Evolutionary conservation across 2,797 vertebrate species (phyloP), one percentile per base, ranked within the genome.

Genomic region (Florisuga fusca): DNA sequence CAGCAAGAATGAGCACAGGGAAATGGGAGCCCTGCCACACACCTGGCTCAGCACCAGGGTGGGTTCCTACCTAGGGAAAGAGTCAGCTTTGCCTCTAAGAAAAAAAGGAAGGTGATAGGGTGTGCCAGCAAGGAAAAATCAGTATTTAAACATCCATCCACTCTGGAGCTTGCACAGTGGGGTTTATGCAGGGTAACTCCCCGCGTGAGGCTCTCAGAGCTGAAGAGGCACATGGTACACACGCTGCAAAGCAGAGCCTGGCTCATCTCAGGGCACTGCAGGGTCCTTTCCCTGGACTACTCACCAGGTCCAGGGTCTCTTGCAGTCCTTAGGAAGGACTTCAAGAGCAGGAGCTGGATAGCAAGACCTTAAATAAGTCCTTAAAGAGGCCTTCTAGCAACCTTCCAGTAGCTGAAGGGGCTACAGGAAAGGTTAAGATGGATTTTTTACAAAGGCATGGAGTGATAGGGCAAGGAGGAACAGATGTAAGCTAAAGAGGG

Each of bases 161-260:
- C 36, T 50, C 53, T 26, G 27, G 72, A 74, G 68, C 29, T 29
- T 25, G 19, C 58, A 6, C 3, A 2, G 38, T 12, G 84, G 20
- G 76, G 8, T 77, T 62, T 86, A 59, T 63, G 55, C 20, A 51
- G 23, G 45, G 9, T 41, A 16, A 14, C 3, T 54, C 17, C 31
- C 6, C 23, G 2, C 22, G 67, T 50, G 14, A 4, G 2, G 19
- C 23, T 51, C 20, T 27, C 6, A 0, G 38, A 7, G 59, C 12
- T 58, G 22, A 26, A 31, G 63, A 68, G 23, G 33, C 36, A 43
- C 1, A 0, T 2, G 23, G 36, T 33, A 27, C 22, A 4, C 0
- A 1, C 0, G 0, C 18, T 31, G 45, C 19, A 55, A 12, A 81
- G 46, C 16, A 77, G 31, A 78, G 33, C 20, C 41, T 33, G 66